A percentile compares a stretch with the other conserved stretches of the same genome.
phyloP scores from a whole-genome alignment of 2,113 vertebrate genomes.

The Cinclus cinclus region DNA sequence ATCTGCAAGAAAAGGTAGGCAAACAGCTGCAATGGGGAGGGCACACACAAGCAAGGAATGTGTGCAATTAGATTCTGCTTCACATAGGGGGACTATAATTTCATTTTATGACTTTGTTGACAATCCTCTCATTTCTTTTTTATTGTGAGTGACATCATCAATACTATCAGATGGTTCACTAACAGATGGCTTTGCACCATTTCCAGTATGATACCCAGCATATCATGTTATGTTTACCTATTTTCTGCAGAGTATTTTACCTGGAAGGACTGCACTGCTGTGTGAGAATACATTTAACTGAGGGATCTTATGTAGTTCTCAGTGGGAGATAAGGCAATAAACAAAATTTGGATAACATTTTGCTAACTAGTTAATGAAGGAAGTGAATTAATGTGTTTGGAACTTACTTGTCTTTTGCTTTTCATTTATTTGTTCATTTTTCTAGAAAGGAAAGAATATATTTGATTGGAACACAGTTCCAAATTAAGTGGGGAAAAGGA shows the following conservation, averaged over 20 bases:
- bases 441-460: neutral
- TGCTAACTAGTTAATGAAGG: neutral
- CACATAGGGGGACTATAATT: neutral
- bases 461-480: neutral
- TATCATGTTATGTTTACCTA: neutral
- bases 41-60: neutral
- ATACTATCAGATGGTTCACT: neutral
- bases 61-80: neutral
- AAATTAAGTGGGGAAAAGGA: neutral
- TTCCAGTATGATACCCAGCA: neutral
- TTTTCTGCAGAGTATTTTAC: neutral
- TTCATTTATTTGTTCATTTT: neutral
- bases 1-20: neutral
- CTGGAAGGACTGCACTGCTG: neutral
- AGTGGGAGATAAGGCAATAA: neutral
- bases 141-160: constrained; percentile 8
- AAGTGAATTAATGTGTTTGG: neutral
- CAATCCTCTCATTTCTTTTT: constrained; percentile 11
- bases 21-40: neutral
- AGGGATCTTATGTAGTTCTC: neutral
- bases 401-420: neutral
- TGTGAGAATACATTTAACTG: neutral
- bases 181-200: neutral
- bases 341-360: neutral
- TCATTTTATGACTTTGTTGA: constrained; percentile 11